A percentile compares a stretch with the other conserved stretches of the same genome.
Conservation (phyloP, 1,140 invertebrate species). For the Caenorhabditis latens region DNA sequence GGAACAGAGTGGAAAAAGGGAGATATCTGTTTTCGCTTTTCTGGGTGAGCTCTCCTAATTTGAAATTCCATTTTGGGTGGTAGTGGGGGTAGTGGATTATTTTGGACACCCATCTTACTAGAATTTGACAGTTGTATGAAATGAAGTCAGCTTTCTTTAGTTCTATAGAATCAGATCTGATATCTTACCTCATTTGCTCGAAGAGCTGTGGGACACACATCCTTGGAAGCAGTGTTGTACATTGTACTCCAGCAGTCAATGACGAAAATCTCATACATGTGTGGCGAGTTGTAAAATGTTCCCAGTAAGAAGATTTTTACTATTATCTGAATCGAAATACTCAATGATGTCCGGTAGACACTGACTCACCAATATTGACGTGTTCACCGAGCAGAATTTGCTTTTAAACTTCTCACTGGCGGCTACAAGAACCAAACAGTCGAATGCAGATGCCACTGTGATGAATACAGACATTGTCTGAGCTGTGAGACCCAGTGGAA, state of each 20-base stretch:
- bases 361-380: slow-evolving; percentile 64
- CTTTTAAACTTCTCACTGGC: slow-evolving; percentile 63
- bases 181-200: slow-evolving; percentile 62
- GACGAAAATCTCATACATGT: slow-evolving; percentile 73
- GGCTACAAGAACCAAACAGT: slow-evolving; percentile 70
- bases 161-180: background rate
- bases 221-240: slow-evolving; percentile 65
- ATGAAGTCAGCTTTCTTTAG: background rate
- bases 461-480: slow-evolving; percentile 72
- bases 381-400: slow-evolving; percentile 66
- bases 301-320: slow-evolving; percentile 67
- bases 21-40: background rate
- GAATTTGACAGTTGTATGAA: background rate
- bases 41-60: background rate
- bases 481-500: slow-evolving; percentile 72
- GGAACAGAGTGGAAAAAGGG: background rate
- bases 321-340: slow-evolving; percentile 67
- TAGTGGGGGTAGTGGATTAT: slow-evolving; percentile 13
- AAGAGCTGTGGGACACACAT: slow-evolving; percentile 73
- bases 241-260: slow-evolving; percentile 71
- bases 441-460: slow-evolving; percentile 70
- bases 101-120: background rate
- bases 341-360: background rate
- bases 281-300: slow-evolving; percentile 69
- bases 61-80: slow-evolving; percentile 5